Percentiles rank a stretch among this genome's conserved stretches.
These are phyloP conservation scores for Odocoileus hemionus DNA, from an alignment of 2,113 vertebrate species.

Conservation along the genomic window DNA sequence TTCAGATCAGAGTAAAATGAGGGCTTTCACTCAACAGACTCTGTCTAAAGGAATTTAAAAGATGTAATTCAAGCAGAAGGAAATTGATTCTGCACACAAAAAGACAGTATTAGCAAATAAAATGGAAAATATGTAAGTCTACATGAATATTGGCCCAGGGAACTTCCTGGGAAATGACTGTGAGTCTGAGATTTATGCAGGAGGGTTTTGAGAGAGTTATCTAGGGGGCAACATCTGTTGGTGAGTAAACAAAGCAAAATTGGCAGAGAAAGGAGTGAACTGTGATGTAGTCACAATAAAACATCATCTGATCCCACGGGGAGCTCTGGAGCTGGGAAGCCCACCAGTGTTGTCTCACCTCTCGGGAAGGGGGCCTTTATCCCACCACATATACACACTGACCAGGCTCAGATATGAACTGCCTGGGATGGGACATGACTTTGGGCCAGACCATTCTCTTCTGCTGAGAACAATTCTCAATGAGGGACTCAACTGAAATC, in stretches of 20 bases:
- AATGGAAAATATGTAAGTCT: neutral
- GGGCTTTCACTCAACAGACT: neutral
- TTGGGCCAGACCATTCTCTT: neutral
- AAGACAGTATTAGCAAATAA: slow-evolving; percentile 23
- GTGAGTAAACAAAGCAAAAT: neutral
- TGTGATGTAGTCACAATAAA: neutral
- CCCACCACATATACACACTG: neutral
- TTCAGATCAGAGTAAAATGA: slow-evolving; percentile 24
- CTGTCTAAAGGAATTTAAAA: neutral
- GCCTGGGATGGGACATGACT: neutral
- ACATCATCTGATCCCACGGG: neutral
- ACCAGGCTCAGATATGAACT: neutral
- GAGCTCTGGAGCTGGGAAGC: neutral
- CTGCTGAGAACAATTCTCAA: neutral
- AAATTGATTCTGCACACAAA: neutral
- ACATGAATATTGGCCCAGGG: neutral
- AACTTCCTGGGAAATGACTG: neutral
- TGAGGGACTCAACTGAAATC: neutral
- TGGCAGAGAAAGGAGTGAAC: neutral
- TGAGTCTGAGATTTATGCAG: neutral
- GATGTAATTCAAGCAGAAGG: neutral
- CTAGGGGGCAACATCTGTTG: neutral
- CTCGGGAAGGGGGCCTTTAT: neutral
- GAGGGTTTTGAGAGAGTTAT: neutral
- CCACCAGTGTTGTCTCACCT: neutral